Evolutionary conservation across 1,140 invertebrate genomes (phyloP).

Genomic region (Drosophila nasuta): DNA sequence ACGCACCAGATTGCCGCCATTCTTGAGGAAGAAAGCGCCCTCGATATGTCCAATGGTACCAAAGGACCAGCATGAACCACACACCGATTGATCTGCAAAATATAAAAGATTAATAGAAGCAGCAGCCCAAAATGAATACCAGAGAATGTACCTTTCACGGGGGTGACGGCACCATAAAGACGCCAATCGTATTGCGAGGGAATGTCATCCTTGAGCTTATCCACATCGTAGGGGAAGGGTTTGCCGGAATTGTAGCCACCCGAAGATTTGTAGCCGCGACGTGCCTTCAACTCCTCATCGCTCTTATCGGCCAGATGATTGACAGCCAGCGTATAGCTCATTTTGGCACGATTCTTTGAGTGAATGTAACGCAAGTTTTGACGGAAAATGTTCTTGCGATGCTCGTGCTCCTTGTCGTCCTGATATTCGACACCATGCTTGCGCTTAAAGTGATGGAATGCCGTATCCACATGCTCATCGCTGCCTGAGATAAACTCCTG

Average conservation of each 20-base stretch:
- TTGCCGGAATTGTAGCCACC: conserved; percentile 89
- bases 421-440: conserved; percentile 91
- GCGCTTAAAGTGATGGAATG: conserved; percentile 91
- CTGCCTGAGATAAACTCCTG: conserved; percentile 92
- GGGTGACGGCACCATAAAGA: conserved; percentile 95
- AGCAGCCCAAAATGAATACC: background rate
- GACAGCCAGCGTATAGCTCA: conserved; percentile 90
- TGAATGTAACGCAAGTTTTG: conserved; percentile 96
- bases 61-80: conserved; percentile 98
- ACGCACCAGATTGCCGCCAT: conserved; percentile 91
- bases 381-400: conserved; percentile 92
- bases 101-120: background rate
- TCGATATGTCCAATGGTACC: conserved; percentile 97
- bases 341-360: conserved; percentile 92
- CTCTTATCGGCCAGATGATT: conserved; percentile 96
- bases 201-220: conserved; percentile 82
- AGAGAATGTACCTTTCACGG: conserved; percentile 91
- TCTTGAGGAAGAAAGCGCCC: conserved; percentile 95
- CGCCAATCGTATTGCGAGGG: conserved; percentile 95
- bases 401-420: conserved; percentile 88
- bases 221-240: conserved; percentile 87
- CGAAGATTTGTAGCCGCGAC: conserved; percentile 91
- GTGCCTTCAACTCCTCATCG: conserved; percentile 91
- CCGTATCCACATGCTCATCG: conserved; percentile 90
- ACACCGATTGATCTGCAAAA: conserved; percentile 93